phyloP scores from a whole-genome alignment of 1,140 invertebrate species.

The Aphaenogaster floridana region DNA sequence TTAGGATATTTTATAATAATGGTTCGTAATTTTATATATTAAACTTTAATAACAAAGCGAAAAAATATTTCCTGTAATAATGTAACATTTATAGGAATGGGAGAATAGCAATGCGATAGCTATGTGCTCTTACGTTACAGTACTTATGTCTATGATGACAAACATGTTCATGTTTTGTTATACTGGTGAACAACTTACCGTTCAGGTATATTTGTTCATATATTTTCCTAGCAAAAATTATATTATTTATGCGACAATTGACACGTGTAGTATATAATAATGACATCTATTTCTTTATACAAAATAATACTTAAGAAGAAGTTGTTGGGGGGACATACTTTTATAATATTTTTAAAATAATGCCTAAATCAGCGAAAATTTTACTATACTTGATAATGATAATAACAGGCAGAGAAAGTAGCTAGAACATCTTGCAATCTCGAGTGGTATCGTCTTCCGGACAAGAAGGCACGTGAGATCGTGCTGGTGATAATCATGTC shows the following conservation, averaged over 20 bases:
- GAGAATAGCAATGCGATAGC: slow-evolving; percentile 61
- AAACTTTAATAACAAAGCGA: background rate
- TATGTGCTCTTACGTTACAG: slow-evolving; percentile 66
- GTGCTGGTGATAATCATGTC: slow-evolving; percentile 74
- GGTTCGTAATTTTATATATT: slow-evolving; percentile 62
- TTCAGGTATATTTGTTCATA: slow-evolving; percentile 55
- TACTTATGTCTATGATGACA: slow-evolving; percentile 63
- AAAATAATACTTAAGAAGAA: background rate
- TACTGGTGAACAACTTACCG: slow-evolving; percentile 70
- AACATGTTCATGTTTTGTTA: slow-evolving; percentile 75
- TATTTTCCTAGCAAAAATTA: background rate
- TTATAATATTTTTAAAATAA: background rate
- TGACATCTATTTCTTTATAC: background rate
- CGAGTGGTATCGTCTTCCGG: slow-evolving; percentile 71
- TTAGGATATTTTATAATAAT: slow-evolving; percentile 78
- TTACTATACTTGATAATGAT: background rate
- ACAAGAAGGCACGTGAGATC: slow-evolving; percentile 56
- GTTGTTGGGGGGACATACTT: background rate
- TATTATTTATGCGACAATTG: background rate
- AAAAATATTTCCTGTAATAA: background rate
- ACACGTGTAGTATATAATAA: background rate
- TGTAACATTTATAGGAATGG: slow-evolving; percentile 67
- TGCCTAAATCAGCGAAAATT: background rate
- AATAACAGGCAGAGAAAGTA: slow-evolving; percentile 64
- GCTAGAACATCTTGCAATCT: slow-evolving; percentile 64